A percentile compares a stretch with the other conserved stretches of the same genome.
These are phyloP conservation scores for Pseudococcus jackbeardsleyi DNA, from an alignment of 2,888 invertebrate genomes.

Conservation along the genomic window DNA sequence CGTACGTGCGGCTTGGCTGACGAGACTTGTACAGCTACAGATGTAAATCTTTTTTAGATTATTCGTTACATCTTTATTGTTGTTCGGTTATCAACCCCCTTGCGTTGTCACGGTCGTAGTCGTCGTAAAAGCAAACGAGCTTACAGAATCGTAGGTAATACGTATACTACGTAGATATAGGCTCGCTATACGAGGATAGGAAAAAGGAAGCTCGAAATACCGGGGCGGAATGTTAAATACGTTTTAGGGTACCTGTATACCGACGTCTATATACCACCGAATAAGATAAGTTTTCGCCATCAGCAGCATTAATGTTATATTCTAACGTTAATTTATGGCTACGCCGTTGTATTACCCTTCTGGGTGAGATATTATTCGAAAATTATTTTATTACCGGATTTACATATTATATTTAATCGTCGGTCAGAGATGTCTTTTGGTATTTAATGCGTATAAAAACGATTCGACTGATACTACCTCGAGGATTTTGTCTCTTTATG, in stretches of 20 bases:
- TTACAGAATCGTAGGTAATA: neutral
- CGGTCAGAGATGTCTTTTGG: neutral
- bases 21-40: neutral
- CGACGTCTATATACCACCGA: neutral
- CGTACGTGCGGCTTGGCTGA: conserved; percentile 20
- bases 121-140: conserved; percentile 12
- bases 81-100: conserved; percentile 33
- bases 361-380: conserved; percentile 47
- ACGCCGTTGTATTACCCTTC: conserved; percentile 27
- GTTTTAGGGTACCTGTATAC: neutral
- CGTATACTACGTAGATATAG: too few species aligned
- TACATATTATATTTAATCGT: conserved; percentile 53
- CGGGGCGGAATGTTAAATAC: conserved; percentile 43
- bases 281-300: conserved; percentile 45
- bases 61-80: conserved; percentile 33
- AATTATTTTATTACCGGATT: conserved; percentile 54
- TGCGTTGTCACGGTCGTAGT: neutral
- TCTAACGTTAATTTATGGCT: conserved; percentile 37
- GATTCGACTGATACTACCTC: conserved; percentile 21
- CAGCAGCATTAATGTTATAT: conserved; percentile 35
- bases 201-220: neutral
- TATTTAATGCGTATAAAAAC: conserved; percentile 11
- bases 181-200: neutral
- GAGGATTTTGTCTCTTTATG: conserved; percentile 26
- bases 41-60: conserved; percentile 36